Evolutionary conservation across 2,797 vertebrate species (phyloP), one percentile per base, ranked within the genome.

Genomic region (Pampus argenteus): DNA sequence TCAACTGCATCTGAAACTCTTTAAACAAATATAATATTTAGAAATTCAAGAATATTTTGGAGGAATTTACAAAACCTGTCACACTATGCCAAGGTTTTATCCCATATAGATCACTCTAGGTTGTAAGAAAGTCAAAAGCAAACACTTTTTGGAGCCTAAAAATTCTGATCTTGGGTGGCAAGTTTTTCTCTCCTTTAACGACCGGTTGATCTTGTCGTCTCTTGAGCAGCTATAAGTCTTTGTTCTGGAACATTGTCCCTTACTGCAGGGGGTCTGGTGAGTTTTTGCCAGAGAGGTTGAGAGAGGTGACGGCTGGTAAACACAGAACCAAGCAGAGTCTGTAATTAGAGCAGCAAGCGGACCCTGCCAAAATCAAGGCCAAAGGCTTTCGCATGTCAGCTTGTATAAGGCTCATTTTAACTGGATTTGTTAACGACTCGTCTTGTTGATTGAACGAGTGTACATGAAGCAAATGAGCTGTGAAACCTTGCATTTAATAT

Each of bases 281-380:
- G 42, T 20, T 59, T 31, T 56, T 55, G 54, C 44, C 47, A 66
- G 51, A 54, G 81, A 73, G 79, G 84, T 74, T 81, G 58, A 71
- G 62, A 68, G 75, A 82, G 84, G 83, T 80, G 82, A 89, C 11
- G 45, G 20, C 76, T 80, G 79, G 79, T 80, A 84, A 90, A 91
- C 86, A 81, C 68, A 74, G 76, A 78, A 47, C 69, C 72, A 81
- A 83, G 76, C 85, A 25, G 63, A 79, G 82, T 71, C 70, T 80
- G 84, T 90, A 89, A 93, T 91, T 85, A 79, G 82, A 79, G 83
- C 66, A 75, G 59, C 66, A 49, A 49, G 65, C 54, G 47, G 55
- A 50, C 14, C 3, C 18, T 69, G 77, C 84, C 83, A 88, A 85
- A 65, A 74, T 31, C 22, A 49, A 74, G 66, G 66, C 54, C 80